Evolutionary conservation across 2,113 vertebrate genomes (phyloP), one percentile per base, ranked within the genome.

Genomic region (Notarius quadriscutis): DNA sequence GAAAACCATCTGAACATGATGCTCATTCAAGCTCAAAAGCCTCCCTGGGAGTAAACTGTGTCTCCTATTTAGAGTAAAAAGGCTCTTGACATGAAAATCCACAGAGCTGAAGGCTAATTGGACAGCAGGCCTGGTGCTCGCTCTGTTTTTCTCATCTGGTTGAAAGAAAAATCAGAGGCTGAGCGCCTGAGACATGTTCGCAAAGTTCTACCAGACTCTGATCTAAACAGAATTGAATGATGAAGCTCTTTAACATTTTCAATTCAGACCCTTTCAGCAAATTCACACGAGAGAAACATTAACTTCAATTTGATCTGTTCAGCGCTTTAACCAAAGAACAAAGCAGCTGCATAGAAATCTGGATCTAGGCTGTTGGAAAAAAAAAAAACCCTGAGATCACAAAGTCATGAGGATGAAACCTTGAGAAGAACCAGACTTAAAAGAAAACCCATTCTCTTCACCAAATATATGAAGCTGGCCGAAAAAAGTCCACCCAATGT

Each of bases 31-130:
- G 72, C 60, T 86, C 67, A 51, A 53, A 85, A 41, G 51, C 74
- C 63, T 41, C 60, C 41, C 34, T 58, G 69, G 72, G 87, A 84
- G 57, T 85, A 67, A 87, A 88, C 85, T 86, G 80, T 30, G 55
- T 84, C 57, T 84, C 65, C 60, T 62, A 62, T 83, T 62, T 63
- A 27, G 83, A 71, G 84, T 82, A 86, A 87, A 89, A 81, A 30
- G 87, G 74, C 82, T 86, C 87, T 83, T 71, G 86, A 90, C 88
- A 90, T 51, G 72, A 86, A 87, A 79, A 69, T 67, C 51, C 90
- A 60, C 30, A 25, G 55, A 83, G 77, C 77, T 53, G 80, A 86
- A 71, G 69, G 84, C 75, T 92, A 92, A 91, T 90, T 91, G 90
- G 69, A 84, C 30, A 69, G 77, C 71, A 41, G 88, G 18, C 27